phyloP scores from a whole-genome alignment of 2,888 invertebrate genomes.

The Drosophila setosimentum region DNA sequence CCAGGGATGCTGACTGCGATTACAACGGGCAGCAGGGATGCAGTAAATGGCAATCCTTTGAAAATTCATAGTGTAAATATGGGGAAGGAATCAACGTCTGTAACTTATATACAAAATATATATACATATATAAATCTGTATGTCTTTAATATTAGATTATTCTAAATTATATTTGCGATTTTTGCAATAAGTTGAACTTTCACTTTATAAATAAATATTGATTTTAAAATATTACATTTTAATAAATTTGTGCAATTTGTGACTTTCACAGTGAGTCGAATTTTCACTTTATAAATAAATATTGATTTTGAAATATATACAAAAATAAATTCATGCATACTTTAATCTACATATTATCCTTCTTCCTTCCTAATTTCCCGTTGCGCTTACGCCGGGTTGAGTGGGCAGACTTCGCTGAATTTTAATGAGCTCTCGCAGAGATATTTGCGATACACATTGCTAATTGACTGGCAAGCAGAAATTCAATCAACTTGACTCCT shows the following conservation, averaged over 20 bases:
- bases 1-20: constrained; percentile 15
- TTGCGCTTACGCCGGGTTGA: constrained; percentile 47
- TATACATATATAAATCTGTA: too few relatives aligned
- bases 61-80: too few relatives aligned
- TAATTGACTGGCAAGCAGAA: constrained; percentile 66
- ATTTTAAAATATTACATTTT: neutral
- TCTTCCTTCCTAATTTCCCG: neutral
- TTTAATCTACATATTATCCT: neutral
- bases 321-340: neutral
- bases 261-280: neutral
- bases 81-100: neutral
- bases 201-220: neutral
- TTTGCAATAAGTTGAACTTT: neutral
- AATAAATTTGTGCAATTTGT: neutral
- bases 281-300: neutral
- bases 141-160: neutral
- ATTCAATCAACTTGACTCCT: constrained; percentile 59
- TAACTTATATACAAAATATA: neutral
- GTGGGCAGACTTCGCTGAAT: constrained; percentile 40
- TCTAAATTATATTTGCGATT: neutral
- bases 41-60: neutral
- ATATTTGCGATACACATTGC: constrained; percentile 47
- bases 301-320: neutral
- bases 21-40: constrained; percentile 18
- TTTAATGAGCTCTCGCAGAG: constrained; percentile 59